Conservation (phyloP, 2,888 invertebrate species). For the Macaria liturata region DNA sequence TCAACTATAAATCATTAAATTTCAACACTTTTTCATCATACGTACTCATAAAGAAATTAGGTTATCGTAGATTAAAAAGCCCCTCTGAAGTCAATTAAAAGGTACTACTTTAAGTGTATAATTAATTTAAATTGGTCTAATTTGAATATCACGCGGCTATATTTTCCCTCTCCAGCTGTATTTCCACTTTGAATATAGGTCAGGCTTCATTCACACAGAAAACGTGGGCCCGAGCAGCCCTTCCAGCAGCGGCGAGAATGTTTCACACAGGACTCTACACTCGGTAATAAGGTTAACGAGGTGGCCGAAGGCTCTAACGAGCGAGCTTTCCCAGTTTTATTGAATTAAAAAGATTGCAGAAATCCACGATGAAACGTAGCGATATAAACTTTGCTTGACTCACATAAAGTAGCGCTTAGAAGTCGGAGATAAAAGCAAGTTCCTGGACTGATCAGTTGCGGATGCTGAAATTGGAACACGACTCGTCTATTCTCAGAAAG, state of each 20-base stretch:
- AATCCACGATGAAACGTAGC: constrained; percentile 22
- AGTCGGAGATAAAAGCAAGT: constrained; percentile 26
- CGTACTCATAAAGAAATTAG: too few relatives aligned
- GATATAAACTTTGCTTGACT: constrained; percentile 17
- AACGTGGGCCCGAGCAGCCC: constrained; percentile 37
- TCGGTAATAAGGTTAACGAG: constrained; percentile 73
- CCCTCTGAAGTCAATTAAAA: too few relatives aligned
- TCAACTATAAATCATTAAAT: too few relatives aligned
- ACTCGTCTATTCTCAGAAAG: constrained; percentile 51
- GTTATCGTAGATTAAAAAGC: too few relatives aligned
- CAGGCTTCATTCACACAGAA: constrained; percentile 39
- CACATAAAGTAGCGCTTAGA: constrained; percentile 20
- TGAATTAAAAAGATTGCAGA: constrained; percentile 50
- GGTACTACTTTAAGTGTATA: neutral
- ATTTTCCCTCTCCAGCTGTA: constrained; percentile 24
- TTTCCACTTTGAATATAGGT: constrained; percentile 42
- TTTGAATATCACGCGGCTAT: neutral
- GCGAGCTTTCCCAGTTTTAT: constrained; percentile 58
- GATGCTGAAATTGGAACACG: constrained; percentile 44
- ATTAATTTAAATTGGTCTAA: constrained; percentile 3
- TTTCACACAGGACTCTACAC: constrained; percentile 49
- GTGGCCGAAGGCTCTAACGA: constrained; percentile 63
- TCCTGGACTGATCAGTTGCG: constrained; percentile 27
- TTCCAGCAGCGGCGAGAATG: constrained; percentile 32
- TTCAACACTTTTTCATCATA: too few relatives aligned